A percentile compares a stretch with the other conserved stretches of the same genome.
Evolutionary conservation across 2,113 vertebrate species (phyloP).

Genomic region (Spea multiplicata): DNA sequence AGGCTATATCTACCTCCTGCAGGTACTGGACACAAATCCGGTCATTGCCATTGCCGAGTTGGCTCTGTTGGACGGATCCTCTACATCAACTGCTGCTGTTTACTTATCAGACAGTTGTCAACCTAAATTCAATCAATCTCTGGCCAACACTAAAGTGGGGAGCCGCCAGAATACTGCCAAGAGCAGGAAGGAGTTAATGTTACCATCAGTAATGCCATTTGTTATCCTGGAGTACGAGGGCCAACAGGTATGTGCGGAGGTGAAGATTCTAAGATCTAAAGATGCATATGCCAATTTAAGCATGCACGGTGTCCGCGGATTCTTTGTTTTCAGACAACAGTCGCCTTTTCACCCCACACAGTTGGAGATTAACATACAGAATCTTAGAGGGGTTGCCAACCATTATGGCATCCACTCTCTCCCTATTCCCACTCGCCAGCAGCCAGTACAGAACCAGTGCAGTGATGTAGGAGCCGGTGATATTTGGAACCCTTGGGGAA

Average conservation of each 20-base stretch:
- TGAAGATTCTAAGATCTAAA: constrained; percentile 60
- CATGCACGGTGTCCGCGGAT: constrained; percentile 69
- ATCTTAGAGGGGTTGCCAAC: constrained; percentile 54
- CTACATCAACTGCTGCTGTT: constrained; percentile 51
- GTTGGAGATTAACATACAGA: constrained; percentile 61
- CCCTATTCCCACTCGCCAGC: constrained; percentile 60
- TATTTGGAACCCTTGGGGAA: constrained; percentile 71
- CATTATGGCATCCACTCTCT: constrained; percentile 68
- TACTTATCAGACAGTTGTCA: constrained; percentile 51
- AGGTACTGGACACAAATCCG: constrained; percentile 30
- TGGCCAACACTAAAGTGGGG: constrained; percentile 62
- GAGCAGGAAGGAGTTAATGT: constrained; percentile 55
- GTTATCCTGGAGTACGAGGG: constrained; percentile 54
- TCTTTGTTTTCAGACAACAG: constrained; percentile 62
- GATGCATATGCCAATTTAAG: constrained; percentile 60
- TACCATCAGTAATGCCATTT: constrained; percentile 47
- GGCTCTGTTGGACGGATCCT: constrained; percentile 48
- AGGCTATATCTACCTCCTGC: constrained; percentile 68
- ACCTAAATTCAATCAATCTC: constrained; percentile 44
- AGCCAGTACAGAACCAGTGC: constrained; percentile 54
- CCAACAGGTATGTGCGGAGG: constrained; percentile 58
- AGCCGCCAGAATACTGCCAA: constrained; percentile 54
- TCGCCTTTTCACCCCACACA: constrained; percentile 70
- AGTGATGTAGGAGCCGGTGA: constrained; percentile 65
- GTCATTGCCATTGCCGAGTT: constrained; percentile 61